Evolutionary conservation across 2,113 vertebrate genomes (phyloP).

Genomic region (Catharus fuscescens): DNA sequence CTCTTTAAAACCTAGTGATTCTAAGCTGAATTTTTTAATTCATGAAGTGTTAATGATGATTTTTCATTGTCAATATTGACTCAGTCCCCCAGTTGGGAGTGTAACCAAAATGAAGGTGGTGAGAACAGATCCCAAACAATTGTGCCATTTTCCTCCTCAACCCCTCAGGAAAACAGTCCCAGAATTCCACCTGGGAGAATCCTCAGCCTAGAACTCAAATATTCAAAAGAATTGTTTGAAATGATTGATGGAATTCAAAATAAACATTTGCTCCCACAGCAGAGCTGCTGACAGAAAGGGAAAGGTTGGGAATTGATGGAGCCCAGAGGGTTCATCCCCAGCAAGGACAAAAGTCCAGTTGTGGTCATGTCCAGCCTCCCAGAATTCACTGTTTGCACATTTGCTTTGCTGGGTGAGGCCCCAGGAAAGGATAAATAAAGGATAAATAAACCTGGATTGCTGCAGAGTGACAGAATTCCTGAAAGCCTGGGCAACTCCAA

Average conservation of each 20-base stretch:
- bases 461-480: background rate
- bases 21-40: background rate
- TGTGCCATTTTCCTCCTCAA: background rate
- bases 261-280: background rate
- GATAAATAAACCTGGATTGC: background rate
- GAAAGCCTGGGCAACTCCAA: background rate
- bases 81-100: background rate
- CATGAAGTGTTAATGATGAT: background rate
- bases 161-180: background rate
- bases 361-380: background rate
- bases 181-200: background rate
- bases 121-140: background rate
- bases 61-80: background rate
- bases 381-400: background rate
- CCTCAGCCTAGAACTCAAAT: background rate
- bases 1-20: background rate
- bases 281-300: background rate
- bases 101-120: rapidly evolving
- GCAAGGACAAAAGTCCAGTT: background rate
- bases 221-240: background rate
- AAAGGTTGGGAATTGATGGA: background rate
- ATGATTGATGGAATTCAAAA: background rate
- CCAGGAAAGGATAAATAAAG: background rate
- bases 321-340: background rate
- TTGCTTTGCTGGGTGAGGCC: background rate